These are phyloP conservation scores for Sarcophaga caerulescens DNA, from an alignment of 2,888 invertebrate species.

Conservation along the genomic window DNA sequence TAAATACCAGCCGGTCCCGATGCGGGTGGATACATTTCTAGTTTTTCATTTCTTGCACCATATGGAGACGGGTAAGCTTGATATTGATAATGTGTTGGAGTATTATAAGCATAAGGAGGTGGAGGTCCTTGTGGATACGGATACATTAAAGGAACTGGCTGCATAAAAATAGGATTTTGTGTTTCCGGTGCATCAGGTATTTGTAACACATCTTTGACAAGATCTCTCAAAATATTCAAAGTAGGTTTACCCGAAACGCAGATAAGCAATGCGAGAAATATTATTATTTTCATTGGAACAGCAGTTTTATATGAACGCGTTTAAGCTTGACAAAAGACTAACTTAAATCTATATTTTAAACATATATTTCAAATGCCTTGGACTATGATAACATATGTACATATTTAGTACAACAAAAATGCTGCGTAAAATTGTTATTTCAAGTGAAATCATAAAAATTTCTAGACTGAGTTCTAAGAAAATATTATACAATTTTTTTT, in stretches of 20 bases:
- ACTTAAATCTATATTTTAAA: not conserved
- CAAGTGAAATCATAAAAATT: no score
- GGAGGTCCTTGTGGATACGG: no score
- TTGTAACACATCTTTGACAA: not conserved
- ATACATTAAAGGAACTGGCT: not conserved
- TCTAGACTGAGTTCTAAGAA: no score
- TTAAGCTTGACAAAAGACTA: not conserved
- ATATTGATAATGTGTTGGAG: no score
- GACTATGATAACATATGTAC: not conserved
- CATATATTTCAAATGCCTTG: not conserved
- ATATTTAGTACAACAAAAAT: no score
- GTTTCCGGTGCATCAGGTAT: not conserved
- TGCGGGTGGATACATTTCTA: not conserved
- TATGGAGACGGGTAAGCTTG: not conserved
- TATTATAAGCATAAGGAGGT: not conserved
- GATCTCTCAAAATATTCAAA: not conserved
- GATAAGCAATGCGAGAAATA: not conserved
- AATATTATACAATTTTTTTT: no score
- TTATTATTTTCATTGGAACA: not conserved
- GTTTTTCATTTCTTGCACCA: not conserved
- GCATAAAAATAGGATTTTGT: no score
- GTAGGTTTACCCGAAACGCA: not conserved
- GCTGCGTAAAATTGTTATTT: no score
- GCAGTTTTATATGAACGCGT: not conserved
- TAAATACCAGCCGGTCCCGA: not conserved